phyloP scores from a whole-genome alignment of 2,797 vertebrate genomes.

The Acanthis flammea region DNA sequence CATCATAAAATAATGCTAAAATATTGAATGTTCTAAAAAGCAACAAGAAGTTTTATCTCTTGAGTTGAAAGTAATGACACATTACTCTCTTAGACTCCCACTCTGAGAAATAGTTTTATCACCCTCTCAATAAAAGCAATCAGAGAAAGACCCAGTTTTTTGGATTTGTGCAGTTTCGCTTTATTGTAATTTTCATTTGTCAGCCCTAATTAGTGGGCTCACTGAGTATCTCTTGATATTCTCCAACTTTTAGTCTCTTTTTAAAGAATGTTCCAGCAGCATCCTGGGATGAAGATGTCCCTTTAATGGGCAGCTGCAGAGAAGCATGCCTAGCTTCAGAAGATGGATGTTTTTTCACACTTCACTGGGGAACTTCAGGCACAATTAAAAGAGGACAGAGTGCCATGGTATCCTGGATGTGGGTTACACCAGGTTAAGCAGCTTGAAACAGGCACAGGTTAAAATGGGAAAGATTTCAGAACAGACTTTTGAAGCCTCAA shows the following conservation, averaged over 20 bases:
- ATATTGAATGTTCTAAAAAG: slow-evolving; percentile 17
- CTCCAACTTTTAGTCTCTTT: neutral
- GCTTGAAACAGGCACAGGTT: neutral
- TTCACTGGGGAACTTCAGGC: neutral
- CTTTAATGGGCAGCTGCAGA: neutral
- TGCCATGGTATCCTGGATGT: neutral
- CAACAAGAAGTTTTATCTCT: slow-evolving; percentile 27
- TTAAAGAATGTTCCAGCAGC: neutral
- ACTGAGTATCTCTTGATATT: neutral
- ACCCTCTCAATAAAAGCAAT: neutral
- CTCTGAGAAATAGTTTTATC: neutral
- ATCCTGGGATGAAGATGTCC: neutral
- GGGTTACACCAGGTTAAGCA: neutral
- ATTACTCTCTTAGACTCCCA: neutral
- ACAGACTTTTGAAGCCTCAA: neutral
- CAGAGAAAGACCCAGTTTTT: neutral
- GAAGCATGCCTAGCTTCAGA: neutral
- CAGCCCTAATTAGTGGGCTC: neutral
- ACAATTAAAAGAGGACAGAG: neutral
- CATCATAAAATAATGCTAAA: slow-evolving; percentile 18
- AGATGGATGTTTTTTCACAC: neutral
- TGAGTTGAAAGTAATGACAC: neutral
- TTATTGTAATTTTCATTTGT: neutral
- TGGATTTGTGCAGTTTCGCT: neutral
- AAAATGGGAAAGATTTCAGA: neutral